Conservation (phyloP, 2,888 invertebrate genomes). For the Acanthosepion esculentum region DNA sequence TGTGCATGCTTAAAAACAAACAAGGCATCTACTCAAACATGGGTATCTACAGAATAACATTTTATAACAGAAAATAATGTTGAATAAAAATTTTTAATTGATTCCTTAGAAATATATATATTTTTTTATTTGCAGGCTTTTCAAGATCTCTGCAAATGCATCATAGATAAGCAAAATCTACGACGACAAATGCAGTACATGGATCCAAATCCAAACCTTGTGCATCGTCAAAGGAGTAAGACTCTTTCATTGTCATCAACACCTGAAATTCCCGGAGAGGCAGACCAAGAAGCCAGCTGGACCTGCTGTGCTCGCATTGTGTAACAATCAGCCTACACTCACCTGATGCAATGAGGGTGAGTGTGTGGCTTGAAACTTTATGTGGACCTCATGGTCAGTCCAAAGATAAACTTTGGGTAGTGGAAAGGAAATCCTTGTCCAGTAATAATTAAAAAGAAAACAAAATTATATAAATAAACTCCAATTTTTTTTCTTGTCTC, state of each 20-base stretch:
- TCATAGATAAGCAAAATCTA: neutral
- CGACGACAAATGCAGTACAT: neutral
- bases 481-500: too few species aligned
- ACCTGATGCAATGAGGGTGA: neutral
- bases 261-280: neutral
- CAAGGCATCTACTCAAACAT: too few species aligned
- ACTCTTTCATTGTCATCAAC: neutral
- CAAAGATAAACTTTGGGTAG: neutral
- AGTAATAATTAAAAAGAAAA: too few species aligned
- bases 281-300: neutral
- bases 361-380: neutral
- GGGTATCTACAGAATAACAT: too few species aligned
- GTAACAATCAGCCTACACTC: neutral
- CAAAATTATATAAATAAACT: too few species aligned
- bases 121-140: conserved; percentile 24
- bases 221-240: neutral
- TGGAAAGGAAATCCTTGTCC: neutral
- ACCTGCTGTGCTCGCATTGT: neutral
- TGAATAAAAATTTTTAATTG: too few species aligned
- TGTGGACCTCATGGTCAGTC: neutral
- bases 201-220: neutral
- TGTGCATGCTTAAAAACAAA: neutral
- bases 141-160: neutral
- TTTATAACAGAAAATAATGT: too few species aligned
- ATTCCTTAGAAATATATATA: too few species aligned